phyloP scores from a whole-genome alignment of 2,113 vertebrate species.

The Eulemur rufifrons region DNA sequence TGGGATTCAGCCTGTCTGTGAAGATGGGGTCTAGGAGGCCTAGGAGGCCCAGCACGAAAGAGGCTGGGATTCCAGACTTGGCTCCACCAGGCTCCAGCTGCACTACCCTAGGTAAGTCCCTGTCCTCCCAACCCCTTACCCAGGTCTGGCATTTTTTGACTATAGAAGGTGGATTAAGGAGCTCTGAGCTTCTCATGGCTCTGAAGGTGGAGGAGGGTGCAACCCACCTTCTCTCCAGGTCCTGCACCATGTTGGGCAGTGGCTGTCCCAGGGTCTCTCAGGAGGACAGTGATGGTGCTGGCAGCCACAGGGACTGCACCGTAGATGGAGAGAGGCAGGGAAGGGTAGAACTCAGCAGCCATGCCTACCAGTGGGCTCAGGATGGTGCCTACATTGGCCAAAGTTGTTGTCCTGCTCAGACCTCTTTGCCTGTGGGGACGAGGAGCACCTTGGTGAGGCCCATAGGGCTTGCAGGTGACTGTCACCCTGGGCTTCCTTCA shows the following conservation, averaged over 20 bases:
- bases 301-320: constrained; percentile 84
- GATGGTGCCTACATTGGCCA: constrained; percentile 87
- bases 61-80: not conserved
- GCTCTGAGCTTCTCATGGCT: not conserved
- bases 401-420: constrained; percentile 87
- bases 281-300: constrained; percentile 83
- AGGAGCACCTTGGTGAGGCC: not conserved
- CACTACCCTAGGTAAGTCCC: not conserved
- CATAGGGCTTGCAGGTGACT: not conserved
- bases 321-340: constrained; percentile 87
- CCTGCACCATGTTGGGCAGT: constrained; percentile 88
- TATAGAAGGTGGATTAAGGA: not conserved
- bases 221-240: constrained; percentile 86
- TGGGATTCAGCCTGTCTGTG: not conserved
- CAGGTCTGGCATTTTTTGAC: not conserved
- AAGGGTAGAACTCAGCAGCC: constrained; percentile 71
- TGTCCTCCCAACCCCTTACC: not conserved
- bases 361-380: constrained; percentile 87
- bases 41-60: not conserved
- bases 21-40: not conserved
- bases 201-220: not conserved
- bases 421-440: constrained; percentile 86
- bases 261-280: constrained; percentile 86
- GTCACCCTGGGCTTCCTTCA: not conserved
- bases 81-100: not conserved